A percentile compares a stretch with the other conserved stretches of the same genome.
These are phyloP conservation scores for Heliconius hewitsoni DNA, from an alignment of 1,140 invertebrate genomes.

Conservation along the genomic window DNA sequence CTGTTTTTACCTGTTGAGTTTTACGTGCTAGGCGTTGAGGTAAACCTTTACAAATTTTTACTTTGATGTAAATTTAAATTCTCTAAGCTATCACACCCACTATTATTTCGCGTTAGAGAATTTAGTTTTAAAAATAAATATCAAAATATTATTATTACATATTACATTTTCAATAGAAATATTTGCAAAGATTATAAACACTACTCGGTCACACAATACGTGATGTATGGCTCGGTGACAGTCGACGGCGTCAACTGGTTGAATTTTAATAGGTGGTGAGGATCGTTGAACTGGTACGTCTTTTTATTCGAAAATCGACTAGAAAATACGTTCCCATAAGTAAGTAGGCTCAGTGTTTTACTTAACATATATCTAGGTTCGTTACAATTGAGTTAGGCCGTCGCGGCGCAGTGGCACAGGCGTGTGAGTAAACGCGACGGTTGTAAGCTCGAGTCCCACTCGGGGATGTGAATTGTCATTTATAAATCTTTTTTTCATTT, in stretches of 20 bases:
- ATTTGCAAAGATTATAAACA: background rate
- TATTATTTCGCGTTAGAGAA: too few species aligned
- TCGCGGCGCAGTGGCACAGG: too few species aligned
- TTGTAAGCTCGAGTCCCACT: too few species aligned
- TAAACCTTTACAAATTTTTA: too few species aligned
- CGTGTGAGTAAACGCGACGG: too few species aligned
- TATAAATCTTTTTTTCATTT: too few species aligned
- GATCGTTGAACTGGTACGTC: constrained; percentile 33
- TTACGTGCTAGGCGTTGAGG: too few species aligned
- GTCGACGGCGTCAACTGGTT: constrained; percentile 35
- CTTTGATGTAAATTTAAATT: too few species aligned
- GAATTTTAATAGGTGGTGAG: constrained; percentile 39
- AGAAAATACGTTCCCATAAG: background rate
- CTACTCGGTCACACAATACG: background rate
- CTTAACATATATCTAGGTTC: background rate
- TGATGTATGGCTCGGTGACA: constrained; percentile 26
- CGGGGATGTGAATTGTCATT: too few species aligned
- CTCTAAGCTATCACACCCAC: too few species aligned
- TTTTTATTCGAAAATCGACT: constrained; percentile 20
- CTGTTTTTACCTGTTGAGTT: background rate
- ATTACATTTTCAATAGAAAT: background rate
- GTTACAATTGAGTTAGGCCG: too few species aligned
- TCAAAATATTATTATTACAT: background rate
- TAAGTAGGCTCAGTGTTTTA: background rate
- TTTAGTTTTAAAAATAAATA: background rate